Evolutionary conservation across 2,113 vertebrate genomes (phyloP).

Genomic region (Oncorhynchus keta): DNA sequence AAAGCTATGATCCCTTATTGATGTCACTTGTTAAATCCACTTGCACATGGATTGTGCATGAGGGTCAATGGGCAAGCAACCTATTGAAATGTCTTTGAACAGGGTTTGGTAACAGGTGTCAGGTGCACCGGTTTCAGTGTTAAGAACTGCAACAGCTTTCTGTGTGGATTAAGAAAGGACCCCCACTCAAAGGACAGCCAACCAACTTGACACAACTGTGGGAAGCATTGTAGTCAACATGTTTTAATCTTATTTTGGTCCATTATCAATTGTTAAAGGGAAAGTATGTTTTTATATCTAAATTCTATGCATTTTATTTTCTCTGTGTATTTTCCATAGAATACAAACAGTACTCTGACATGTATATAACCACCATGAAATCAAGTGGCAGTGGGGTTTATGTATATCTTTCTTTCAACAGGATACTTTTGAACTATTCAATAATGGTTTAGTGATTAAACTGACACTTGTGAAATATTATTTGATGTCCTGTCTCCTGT

Average conservation of each 20-base stretch:
- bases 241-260: neutral
- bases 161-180: too few species aligned
- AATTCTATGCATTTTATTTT: constrained; percentile 20
- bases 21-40: too few species aligned
- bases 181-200: too few species aligned
- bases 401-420: constrained; percentile 15
- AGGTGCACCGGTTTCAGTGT: too few species aligned
- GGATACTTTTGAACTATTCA: constrained; percentile 23
- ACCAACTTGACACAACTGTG: too few species aligned
- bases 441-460: constrained; percentile 63
- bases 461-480: constrained; percentile 38
- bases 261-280: constrained; percentile 15
- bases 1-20: too few species aligned
- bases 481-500: constrained; percentile 1
- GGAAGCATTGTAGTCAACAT: too few species aligned
- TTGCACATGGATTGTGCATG: too few species aligned
- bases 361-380: constrained; percentile 27
- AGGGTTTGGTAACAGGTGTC: too few species aligned
- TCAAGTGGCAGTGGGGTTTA: constrained; percentile 7
- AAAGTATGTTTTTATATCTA: constrained; percentile 27
- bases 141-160: too few species aligned
- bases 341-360: constrained; percentile 13
- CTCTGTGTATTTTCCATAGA: constrained; percentile 2
- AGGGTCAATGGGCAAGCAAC: too few species aligned
- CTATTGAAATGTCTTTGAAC: too few species aligned